Evolutionary conservation across 2,888 invertebrate species (phyloP).

Genomic region (Archips xylosteana): DNA sequence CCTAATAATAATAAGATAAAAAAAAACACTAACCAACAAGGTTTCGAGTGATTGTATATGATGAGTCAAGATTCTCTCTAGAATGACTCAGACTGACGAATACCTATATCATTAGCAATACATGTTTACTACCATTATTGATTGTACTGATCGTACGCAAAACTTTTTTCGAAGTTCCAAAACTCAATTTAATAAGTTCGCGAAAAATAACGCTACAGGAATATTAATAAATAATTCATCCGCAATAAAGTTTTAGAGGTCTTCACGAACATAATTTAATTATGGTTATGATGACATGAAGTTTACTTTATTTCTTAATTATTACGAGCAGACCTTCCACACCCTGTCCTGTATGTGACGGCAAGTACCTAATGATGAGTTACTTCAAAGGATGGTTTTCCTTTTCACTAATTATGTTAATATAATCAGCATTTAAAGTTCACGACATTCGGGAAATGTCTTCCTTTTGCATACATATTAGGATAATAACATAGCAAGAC

Average conservation of each 20-base stretch:
- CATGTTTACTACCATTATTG: neutral
- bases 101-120: neutral
- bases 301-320: neutral
- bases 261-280: neutral
- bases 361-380: neutral
- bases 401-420: neutral
- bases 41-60: neutral
- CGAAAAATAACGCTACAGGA: neutral
- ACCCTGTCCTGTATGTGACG: too few species aligned
- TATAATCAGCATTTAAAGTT: neutral
- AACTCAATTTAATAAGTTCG: constrained; percentile 5
- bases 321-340: too few species aligned
- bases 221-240: neutral
- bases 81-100: constrained; percentile 4
- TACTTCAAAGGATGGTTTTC: neutral
- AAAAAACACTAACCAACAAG: neutral
- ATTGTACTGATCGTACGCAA: neutral
- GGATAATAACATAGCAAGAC: neutral
- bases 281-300: neutral
- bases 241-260: neutral
- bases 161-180: neutral
- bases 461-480: neutral
- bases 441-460: neutral
- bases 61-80: neutral
- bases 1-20: neutral